These are phyloP conservation scores for Tychaedon coryphoeus DNA, from an alignment of 2,113 vertebrate genomes.

Conservation along the genomic window DNA sequence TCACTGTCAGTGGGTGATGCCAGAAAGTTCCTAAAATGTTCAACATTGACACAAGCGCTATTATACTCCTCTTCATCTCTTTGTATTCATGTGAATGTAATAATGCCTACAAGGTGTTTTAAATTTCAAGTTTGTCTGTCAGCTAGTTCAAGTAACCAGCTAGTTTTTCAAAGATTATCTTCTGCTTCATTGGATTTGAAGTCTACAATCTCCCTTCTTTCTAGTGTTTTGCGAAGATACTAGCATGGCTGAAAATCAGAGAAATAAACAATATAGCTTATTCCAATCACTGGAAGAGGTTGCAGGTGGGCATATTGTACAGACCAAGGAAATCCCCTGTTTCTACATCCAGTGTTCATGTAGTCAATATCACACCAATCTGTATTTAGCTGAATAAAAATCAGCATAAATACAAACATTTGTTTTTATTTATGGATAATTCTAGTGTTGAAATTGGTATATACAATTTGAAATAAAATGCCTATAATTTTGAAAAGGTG, in stretches of 20 bases:
- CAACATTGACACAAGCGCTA: neutral
- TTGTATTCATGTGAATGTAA: neutral
- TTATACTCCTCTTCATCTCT: neutral
- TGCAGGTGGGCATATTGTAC: neutral
- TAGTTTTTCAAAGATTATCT: neutral
- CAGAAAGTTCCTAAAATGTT: neutral
- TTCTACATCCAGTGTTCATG: neutral
- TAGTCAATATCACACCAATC: neutral
- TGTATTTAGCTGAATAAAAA: neutral
- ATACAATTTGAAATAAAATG: neutral
- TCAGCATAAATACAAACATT: neutral
- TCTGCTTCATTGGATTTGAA: neutral
- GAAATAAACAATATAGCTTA: neutral
- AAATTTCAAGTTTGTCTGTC: neutral
- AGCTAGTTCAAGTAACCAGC: neutral
- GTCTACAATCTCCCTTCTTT: neutral
- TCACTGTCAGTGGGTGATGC: neutral
- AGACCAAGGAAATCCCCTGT: neutral
- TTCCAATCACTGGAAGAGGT: neutral
- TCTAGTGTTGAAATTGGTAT: neutral
- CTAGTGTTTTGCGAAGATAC: neutral
- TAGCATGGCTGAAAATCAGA: neutral
- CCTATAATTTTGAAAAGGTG: neutral
- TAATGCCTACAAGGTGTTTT: neutral
- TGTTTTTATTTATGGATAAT: neutral